A percentile compares a stretch with the other conserved stretches of the same genome.
Evolutionary conservation across 2,797 vertebrate genomes (phyloP).

Genomic region (Salarias fasciatus): DNA sequence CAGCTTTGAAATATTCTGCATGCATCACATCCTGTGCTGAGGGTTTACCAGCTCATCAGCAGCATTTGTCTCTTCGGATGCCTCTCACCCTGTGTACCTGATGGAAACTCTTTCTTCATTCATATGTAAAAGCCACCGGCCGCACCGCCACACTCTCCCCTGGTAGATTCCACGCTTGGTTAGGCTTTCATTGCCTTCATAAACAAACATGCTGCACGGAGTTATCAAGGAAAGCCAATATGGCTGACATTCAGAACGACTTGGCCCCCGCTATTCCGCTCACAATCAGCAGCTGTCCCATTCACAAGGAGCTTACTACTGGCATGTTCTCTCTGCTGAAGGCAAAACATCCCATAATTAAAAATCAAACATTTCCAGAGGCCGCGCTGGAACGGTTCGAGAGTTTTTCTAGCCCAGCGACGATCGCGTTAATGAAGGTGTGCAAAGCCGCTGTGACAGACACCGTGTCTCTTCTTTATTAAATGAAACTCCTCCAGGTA

Average conservation of each 20-base stretch:
- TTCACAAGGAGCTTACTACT: constrained; percentile 52
- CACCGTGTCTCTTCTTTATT: constrained; percentile 1
- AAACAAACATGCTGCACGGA: constrained; percentile 66
- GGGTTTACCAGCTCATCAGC: too few species aligned
- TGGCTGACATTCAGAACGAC: constrained; percentile 73
- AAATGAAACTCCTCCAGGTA: too few species aligned
- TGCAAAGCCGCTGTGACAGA: constrained; percentile 34
- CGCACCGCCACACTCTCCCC: constrained; percentile 20
- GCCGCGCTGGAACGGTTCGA: constrained; percentile 29
- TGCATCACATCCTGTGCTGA: too few species aligned
- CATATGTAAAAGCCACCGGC: constrained; percentile 25
- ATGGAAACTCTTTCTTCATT: background rate
- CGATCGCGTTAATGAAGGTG: constrained; percentile 40
- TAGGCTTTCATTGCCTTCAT: constrained; percentile 65
- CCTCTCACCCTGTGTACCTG: too few species aligned
- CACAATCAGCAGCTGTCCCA: constrained; percentile 66
- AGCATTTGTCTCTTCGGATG: too few species aligned
- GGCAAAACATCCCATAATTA: constrained; percentile 61
- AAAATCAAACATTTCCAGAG: constrained; percentile 53
- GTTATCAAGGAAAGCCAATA: constrained; percentile 66
- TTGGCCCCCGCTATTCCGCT: constrained; percentile 59
- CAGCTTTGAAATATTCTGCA: too few species aligned
- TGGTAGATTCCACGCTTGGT: constrained; percentile 49
- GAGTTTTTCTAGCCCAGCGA: constrained; percentile 38
- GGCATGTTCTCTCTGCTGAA: constrained; percentile 41